Conservation (phyloP, 1,140 invertebrate species). For the Drosophila erecta region DNA sequence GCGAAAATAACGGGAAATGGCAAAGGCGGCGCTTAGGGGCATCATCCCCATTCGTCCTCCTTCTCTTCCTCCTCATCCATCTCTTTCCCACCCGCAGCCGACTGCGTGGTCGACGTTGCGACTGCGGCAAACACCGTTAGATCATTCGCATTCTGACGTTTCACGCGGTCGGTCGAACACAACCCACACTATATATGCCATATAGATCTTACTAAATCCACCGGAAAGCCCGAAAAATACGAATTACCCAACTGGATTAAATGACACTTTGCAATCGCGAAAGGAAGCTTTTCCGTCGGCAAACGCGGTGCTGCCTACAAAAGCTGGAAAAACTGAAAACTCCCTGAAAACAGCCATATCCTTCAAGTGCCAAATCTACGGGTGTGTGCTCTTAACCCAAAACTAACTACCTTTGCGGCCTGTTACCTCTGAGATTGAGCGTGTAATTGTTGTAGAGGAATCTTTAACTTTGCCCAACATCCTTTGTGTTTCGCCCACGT, state of each 20-base stretch:
- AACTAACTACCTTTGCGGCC: conserved; percentile 22
- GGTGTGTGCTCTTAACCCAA: conserved; percentile 11
- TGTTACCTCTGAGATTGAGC: conserved; percentile 49
- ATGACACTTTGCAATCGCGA: neutral
- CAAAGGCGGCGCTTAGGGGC: conserved; percentile 76
- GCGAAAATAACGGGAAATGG: conserved; percentile 73
- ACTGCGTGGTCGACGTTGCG: conserved; percentile 55
- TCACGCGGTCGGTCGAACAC: conserved; percentile 69
- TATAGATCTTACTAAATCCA: conserved; percentile 2
- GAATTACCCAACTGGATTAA: conserved; percentile 15
- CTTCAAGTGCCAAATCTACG: neutral
- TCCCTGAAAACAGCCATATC: neutral
- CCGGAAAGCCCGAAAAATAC: conserved; percentile 11
- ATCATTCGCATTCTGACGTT: conserved; percentile 76
- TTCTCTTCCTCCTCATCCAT: conserved; percentile 25
- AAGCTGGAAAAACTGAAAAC: neutral
- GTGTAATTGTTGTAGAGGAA: conserved; percentile 26
- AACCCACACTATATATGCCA: conserved; percentile 9
- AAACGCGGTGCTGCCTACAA: conserved; percentile 2
- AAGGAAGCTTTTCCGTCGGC: conserved; percentile 1
- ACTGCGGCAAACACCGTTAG: conserved; percentile 57
- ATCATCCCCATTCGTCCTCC: conserved; percentile 13
- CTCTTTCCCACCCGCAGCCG: conserved; percentile 49
- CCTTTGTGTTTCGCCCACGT: neutral
- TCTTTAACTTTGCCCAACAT: conserved; percentile 13